phyloP scores from a whole-genome alignment of 2,888 invertebrate species.

The Ichneumoninae sp. region DNA sequence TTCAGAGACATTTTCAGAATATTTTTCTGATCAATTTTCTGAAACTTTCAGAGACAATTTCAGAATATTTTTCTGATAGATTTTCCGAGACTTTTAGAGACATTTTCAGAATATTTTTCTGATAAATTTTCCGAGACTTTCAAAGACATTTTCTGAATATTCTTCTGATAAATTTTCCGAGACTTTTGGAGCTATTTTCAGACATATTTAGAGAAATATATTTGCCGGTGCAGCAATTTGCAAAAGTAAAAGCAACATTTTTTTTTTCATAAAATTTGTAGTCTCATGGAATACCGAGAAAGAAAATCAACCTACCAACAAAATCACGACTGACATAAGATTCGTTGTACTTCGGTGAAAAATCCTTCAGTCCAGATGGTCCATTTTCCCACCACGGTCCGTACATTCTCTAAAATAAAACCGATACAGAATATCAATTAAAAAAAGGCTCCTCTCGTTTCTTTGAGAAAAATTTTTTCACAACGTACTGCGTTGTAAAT shows the following conservation, averaged over 20 bases:
- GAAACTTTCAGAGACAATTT: no score
- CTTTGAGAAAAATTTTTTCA: not conserved
- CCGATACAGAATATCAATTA: not conserved
- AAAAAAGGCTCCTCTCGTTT: not conserved
- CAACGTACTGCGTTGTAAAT: not conserved
- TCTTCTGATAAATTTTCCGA: no score
- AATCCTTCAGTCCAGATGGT: slow-evolving; percentile 89
- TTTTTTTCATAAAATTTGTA: not conserved
- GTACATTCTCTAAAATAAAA: slow-evolving; percentile 89
- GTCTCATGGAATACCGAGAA: not conserved
- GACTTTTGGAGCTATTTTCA: no score
- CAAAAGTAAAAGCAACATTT: not conserved
- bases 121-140: no score
- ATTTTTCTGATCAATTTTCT: no score
- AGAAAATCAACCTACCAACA: slow-evolving; percentile 87
- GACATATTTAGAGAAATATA: no score
- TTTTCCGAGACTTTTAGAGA: no score
- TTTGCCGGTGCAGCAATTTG: no score
- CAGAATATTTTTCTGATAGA: no score
- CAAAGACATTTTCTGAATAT: no score
- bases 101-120: no score
- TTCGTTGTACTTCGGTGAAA: slow-evolving; percentile 90
- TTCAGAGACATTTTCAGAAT: no score
- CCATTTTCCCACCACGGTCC: slow-evolving; percentile 94
- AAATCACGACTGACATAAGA: slow-evolving; percentile 91